Base-by-base conservation (phyloP, 2,888 invertebrate genomes). In the Smittia sp. region DNA sequence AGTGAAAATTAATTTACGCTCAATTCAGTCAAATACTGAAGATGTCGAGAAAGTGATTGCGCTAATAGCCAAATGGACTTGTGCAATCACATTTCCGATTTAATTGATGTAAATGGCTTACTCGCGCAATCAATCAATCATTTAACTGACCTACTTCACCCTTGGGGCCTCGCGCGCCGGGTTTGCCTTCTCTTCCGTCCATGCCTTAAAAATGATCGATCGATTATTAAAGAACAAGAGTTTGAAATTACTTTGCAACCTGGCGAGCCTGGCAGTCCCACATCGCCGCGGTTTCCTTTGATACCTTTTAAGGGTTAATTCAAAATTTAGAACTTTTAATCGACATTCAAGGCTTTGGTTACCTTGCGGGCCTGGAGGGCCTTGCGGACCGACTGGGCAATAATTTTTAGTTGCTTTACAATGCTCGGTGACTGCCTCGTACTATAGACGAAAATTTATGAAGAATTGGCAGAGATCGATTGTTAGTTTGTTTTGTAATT, bases 391-490 rank as follows among this genome's bases (percentile, higher is more conserved):
- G 0, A 88, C 86, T 0, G 91, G 90, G 77, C 94, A 94, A 79
- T 91, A 92, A 74, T 91, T 91, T 78, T 90, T 90, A 0, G 93
- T 90, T 7, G 91, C 90, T 77, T 89, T 89, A 79, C 94, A 94
- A 79, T 93, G 92, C 0, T 90, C 92, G 79, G 93, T 91, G 70
- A 94, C 89, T 1, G 91, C 91, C 79, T 90, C 89, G 78, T 91
- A 88, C 93, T 93, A 83, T 18, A 74, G 41, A 15, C 6, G 32
- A 66, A 66, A 18, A 74, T 74, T 74, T 73, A 15, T 1, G 46
- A 41, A 41, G 46, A 41, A 41, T 41, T 41, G n/a, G n/a, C n/a
- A n/a, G n/a, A n/a, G n/a, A n/a, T n/a, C n/a, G n/a, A n/a, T n/a
- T n/a, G n/a, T n/a, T n/a, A n/a, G n/a, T n/a, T n/a, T n/a, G n/a